These are phyloP conservation scores for Dipodomys ordii DNA, from an alignment of 2,113 vertebrate species.

Conservation along the genomic window DNA sequence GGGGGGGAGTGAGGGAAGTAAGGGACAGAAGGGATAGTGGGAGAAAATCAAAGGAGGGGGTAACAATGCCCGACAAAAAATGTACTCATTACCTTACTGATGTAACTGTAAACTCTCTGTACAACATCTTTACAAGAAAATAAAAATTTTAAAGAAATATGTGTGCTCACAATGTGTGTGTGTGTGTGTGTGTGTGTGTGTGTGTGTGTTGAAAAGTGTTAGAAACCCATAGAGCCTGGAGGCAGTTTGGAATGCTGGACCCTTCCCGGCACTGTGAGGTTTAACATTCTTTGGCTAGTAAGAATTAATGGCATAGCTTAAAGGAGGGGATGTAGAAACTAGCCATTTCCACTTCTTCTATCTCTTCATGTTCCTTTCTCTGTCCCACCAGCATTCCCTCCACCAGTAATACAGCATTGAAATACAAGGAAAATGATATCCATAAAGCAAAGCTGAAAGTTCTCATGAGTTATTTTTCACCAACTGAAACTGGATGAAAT, in stretches of 20 bases:
- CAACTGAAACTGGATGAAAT: constrained; percentile 34
- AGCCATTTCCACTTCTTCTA: background rate
- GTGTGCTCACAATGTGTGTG: background rate
- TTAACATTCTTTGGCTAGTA: background rate
- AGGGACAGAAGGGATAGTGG: no score
- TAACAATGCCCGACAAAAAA: no score
- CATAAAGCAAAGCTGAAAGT: background rate
- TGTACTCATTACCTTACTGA: no score
- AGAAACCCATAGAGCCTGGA: background rate
- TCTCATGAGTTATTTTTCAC: background rate
- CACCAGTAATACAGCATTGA: background rate
- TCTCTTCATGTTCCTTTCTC: background rate
- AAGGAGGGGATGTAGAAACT: background rate
- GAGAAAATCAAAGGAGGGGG: no score
- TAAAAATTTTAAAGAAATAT: background rate
- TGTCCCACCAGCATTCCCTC: background rate
- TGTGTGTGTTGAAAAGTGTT: background rate
- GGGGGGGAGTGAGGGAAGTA: no score
- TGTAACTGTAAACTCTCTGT: no score
- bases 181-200: background rate
- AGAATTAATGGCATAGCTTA: background rate
- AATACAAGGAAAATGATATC: constrained; percentile 3
- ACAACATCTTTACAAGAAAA: no score
- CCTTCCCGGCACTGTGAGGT: background rate
- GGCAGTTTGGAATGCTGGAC: background rate